phyloP scores from a whole-genome alignment of 2,113 vertebrate species.

The Pterocles gutturalis region DNA sequence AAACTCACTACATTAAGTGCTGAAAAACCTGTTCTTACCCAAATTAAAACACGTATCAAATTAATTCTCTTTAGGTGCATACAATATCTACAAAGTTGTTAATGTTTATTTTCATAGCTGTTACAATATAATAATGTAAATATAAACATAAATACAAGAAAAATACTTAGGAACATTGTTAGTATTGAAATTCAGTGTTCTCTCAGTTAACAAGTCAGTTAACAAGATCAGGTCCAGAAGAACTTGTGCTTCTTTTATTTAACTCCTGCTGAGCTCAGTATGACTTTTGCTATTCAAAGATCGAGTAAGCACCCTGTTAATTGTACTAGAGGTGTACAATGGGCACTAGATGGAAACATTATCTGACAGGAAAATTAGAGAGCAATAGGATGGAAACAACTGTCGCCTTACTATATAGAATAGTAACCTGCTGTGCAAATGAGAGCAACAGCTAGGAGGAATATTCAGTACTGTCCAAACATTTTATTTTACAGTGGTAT shows the following conservation, averaged over 20 bases:
- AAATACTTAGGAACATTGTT: not conserved
- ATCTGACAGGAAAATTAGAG: constrained; percentile 33
- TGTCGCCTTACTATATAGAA: not conserved
- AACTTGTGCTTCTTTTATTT: not conserved
- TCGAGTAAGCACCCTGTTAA: not conserved
- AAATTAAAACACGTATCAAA: not conserved
- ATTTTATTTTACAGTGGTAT: constrained; percentile 37
- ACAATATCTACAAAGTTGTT: not conserved
- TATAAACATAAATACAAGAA: not conserved
- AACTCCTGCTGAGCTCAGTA: not conserved
- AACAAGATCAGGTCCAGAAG: not conserved
- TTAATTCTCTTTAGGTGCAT: not conserved
- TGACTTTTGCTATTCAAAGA: constrained; percentile 12
- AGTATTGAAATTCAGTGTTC: not conserved
- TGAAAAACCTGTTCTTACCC: not conserved
- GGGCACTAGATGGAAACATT: constrained; percentile 9
- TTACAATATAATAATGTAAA: not conserved
- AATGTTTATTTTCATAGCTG: not conserved
- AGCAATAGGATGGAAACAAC: not conserved
- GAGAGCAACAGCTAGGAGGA: not conserved
- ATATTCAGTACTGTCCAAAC: not conserved
- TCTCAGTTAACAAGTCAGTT: not conserved
- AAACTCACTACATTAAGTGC: not conserved
- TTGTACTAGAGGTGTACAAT: not conserved
- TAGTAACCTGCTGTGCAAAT: not conserved